Evolutionary conservation across 2,888 invertebrate species (phyloP).

Genomic region (Stegophylla sp.): DNA sequence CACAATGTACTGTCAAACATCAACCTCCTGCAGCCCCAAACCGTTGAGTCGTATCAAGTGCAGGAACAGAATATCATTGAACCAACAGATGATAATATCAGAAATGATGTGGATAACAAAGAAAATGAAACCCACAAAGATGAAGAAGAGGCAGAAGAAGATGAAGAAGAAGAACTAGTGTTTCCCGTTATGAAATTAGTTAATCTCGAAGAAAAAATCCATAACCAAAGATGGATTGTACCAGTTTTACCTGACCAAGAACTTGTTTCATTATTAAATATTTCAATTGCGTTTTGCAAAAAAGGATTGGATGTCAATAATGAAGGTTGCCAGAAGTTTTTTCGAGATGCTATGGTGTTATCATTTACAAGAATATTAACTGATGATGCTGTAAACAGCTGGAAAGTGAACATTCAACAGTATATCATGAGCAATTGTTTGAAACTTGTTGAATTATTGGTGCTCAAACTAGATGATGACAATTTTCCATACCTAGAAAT

Average conservation of each 20-base stretch:
- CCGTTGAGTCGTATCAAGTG: slow-evolving; percentile 23
- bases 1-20: slow-evolving; percentile 47
- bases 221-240: slow-evolving; percentile 94
- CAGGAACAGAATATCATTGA: neutral
- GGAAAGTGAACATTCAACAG: slow-evolving; percentile 96
- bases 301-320: slow-evolving; percentile 87
- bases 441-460: slow-evolving; percentile 89
- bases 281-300: slow-evolving; percentile 84
- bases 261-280: slow-evolving; percentile 86
- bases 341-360: slow-evolving; percentile 89
- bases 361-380: slow-evolving; percentile 96
- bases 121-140: slow-evolving; percentile 29
- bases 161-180: slow-evolving; percentile 43
- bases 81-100: neutral
- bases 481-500: slow-evolving; percentile 92
- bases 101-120: slow-evolving; percentile 21
- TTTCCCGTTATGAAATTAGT: slow-evolving; percentile 89
- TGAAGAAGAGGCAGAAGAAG: slow-evolving; percentile 43
- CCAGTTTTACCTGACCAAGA: slow-evolving; percentile 97
- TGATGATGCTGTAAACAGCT: slow-evolving; percentile 96
- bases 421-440: slow-evolving; percentile 94
- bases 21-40: slow-evolving; percentile 27
- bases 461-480: slow-evolving; percentile 85
- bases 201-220: slow-evolving; percentile 93
- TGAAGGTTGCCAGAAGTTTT: slow-evolving; percentile 91